Evolutionary conservation across 2,797 vertebrate genomes (phyloP).

Genomic region (Molossus alvarezi): DNA sequence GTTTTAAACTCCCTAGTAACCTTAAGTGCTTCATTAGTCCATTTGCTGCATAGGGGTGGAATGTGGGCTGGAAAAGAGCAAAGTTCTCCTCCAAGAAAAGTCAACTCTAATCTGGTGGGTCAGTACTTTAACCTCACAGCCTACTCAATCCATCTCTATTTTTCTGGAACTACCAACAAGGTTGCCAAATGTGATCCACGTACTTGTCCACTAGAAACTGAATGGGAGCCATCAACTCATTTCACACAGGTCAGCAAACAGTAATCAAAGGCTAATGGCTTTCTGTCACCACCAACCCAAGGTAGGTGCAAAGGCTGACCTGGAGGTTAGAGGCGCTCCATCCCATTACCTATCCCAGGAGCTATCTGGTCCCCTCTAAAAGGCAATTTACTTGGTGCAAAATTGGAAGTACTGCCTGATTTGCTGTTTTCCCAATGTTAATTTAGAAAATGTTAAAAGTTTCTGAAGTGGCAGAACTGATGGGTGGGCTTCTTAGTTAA

Average conservation of each 20-base stretch:
- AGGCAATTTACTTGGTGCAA: slow-evolving; percentile 86
- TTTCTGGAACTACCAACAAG: slow-evolving; percentile 79
- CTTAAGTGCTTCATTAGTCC: background rate
- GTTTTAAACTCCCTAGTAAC: background rate
- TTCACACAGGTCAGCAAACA: slow-evolving; percentile 86
- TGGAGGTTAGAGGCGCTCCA: slow-evolving; percentile 81
- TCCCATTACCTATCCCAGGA: slow-evolving; percentile 83
- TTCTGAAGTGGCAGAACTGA: slow-evolving; percentile 77
- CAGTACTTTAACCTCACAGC: slow-evolving; percentile 68
- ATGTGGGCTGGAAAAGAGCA: slow-evolving; percentile 16
- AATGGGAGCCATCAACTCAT: slow-evolving; percentile 83
- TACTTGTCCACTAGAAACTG: slow-evolving; percentile 80
- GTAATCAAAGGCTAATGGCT: slow-evolving; percentile 87
- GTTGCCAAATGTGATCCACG: slow-evolving; percentile 79
- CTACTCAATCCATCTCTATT: slow-evolving; percentile 78
- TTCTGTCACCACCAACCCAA: slow-evolving; percentile 86
- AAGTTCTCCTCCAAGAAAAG: slow-evolving; percentile 34
- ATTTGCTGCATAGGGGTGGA: background rate
- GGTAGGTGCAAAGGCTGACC: slow-evolving; percentile 84
- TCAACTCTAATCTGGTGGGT: slow-evolving; percentile 63
- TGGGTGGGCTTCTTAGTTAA: slow-evolving; percentile 16
- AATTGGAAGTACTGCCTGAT: slow-evolving; percentile 86
- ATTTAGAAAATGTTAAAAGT: slow-evolving; percentile 72
- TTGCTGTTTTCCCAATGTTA: slow-evolving; percentile 84
- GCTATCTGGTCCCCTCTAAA: slow-evolving; percentile 78